Evolutionary conservation across 2,113 vertebrate genomes (phyloP), one percentile per base, ranked within the genome.

Genomic region (Cyprinodon variegatus): DNA sequence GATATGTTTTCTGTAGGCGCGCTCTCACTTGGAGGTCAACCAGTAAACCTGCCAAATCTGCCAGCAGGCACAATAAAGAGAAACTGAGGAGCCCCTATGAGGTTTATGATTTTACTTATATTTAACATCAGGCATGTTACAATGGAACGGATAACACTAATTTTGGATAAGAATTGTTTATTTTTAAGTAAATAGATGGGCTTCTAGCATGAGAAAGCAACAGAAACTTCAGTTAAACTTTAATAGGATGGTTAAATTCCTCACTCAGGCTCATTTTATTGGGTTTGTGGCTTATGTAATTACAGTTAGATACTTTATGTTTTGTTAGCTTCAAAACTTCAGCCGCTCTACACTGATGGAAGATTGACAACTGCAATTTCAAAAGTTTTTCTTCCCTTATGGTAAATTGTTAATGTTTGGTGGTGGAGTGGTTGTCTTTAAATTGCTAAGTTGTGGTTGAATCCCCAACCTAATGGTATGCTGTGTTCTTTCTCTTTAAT

Each of bases 1-100:
- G 78, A 73, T 38, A 48, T 77, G 48, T 39, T 69, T 87, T 87
- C 86, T 65, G 63, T 88, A 90, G 89, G 82, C 82, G 73, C 61
- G 22, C 53, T 84, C 60, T 70, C 59, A 76, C 77, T 29, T 77
- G 61, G 36, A 76, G 62, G 77, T 45, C 40, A 22, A 68, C 69
- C 69, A 69, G 36, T 74, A 62, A 69, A 60, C 50, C 50, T 4
- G 63, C 45, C 72, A 59, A 62, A 83, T 61, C 72, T 64, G 69
- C 68, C 76, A 37, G 53, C 38, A 83, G 69, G 45, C 67, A 46
- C 60, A 37, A 22, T 4, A 50, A 39, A 79, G 53, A 37, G 40
- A 45, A 22, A 46, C 29, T 17, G 29, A 61, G 14, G 46, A 48
- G 15, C 38, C 53, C 17, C 40, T 60, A 14, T n/a, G 11, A 59